A percentile compares a stretch with the other conserved stretches of the same genome.
phyloP scores from a whole-genome alignment of 2,797 vertebrate genomes.

The Pipistrellus pygmaeus region DNA sequence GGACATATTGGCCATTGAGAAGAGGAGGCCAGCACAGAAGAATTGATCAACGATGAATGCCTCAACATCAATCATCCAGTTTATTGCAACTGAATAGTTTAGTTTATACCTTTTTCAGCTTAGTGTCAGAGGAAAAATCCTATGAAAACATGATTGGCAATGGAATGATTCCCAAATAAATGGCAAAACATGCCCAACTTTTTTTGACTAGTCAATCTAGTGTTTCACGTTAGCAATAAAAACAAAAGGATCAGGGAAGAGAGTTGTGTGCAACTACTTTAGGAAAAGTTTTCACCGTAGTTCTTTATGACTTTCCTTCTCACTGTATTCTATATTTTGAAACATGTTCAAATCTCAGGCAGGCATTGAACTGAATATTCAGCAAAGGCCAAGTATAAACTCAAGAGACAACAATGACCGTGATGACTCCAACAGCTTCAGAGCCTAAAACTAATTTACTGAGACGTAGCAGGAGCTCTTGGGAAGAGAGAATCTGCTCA shows the following conservation, averaged over 20 bases:
- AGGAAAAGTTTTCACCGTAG: not conserved
- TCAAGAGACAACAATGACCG: not conserved
- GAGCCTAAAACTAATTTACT: slow-evolving; percentile 53
- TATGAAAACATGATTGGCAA: not conserved
- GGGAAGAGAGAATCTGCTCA: slow-evolving; percentile 62
- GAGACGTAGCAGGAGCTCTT: slow-evolving; percentile 36
- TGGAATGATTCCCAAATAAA: not conserved
- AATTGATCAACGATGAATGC: not conserved
- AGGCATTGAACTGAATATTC: not conserved
- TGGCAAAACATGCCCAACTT: slow-evolving; percentile 1
- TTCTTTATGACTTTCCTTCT: not conserved
- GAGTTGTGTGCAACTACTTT: not conserved
- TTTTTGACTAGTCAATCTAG: not conserved
- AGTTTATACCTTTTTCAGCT: not conserved
- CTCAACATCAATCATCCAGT: not conserved
- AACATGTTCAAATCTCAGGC: not conserved
- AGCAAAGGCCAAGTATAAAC: slow-evolving; percentile 1
- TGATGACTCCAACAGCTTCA: not conserved
- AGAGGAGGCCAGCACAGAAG: not conserved
- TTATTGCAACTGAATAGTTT: not conserved
- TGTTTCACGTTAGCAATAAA: not conserved
- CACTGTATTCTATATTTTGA: not conserved
- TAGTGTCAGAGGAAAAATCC: not conserved
- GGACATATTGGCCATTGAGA: not conserved
- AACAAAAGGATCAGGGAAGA: not conserved